Evolutionary conservation across 2,113 vertebrate genomes (phyloP).

Genomic region (Tiliqua scincoides): DNA sequence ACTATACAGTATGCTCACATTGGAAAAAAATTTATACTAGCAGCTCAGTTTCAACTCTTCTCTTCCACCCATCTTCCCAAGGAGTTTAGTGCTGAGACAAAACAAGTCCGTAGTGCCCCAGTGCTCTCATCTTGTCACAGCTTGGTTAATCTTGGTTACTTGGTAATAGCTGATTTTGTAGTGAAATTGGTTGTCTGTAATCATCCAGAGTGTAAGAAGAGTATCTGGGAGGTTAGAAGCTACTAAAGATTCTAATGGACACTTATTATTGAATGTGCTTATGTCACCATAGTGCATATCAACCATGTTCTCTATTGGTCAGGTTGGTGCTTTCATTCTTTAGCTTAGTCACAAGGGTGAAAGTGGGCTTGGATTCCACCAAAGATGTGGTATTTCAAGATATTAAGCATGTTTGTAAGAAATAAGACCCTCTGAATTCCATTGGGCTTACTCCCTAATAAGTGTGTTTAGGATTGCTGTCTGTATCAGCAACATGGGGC

Average conservation of each 20-base stretch:
- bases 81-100: constrained; percentile 12
- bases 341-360: constrained; percentile 54
- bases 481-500: background rate
- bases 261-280: constrained; percentile 55
- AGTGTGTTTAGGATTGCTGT: background rate
- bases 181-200: constrained; percentile 36
- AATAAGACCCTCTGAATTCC: background rate
- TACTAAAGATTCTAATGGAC: constrained; percentile 44
- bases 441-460: background rate
- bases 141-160: background rate
- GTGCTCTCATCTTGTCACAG: background rate
- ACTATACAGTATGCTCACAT: background rate
- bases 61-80: constrained; percentile 38
- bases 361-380: constrained; percentile 55
- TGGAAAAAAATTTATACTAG: constrained; percentile 51
- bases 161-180: background rate
- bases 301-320: constrained; percentile 62
- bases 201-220: constrained; percentile 68
- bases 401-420: background rate
- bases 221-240: constrained; percentile 45
- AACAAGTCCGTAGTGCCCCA: background rate
- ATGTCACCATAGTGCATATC: constrained; percentile 63
- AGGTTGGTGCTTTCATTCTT: constrained; percentile 75
- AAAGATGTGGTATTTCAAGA: constrained; percentile 50
- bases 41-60: constrained; percentile 57